phyloP scores from a whole-genome alignment of 2,797 vertebrate species.

The Pitangus sulphuratus region DNA sequence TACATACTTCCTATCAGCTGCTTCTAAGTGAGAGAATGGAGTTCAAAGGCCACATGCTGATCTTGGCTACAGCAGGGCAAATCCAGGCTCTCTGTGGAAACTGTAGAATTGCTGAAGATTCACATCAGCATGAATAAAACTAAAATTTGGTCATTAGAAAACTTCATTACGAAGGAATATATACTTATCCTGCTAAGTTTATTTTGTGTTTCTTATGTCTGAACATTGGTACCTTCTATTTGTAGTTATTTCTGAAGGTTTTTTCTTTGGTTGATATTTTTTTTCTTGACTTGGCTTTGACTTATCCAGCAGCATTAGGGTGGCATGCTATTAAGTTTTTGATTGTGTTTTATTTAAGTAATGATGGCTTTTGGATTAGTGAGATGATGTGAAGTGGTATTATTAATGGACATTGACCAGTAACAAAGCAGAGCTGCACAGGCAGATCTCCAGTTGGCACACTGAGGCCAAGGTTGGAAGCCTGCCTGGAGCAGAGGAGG shows the following conservation, averaged over 20 bases:
- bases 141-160: background rate
- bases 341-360: background rate
- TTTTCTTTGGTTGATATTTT: background rate
- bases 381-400: background rate
- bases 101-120: background rate
- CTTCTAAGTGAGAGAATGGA: background rate
- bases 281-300: background rate
- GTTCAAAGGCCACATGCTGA: constrained; percentile 11
- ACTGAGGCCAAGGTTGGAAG: background rate
- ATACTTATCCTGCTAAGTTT: background rate
- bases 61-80: background rate
- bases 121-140: background rate
- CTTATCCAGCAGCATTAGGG: background rate
- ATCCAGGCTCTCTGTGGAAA: background rate
- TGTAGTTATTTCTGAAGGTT: background rate
- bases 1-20: background rate
- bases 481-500: background rate
- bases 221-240: background rate
- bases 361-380: background rate
- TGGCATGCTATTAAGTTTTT: background rate
- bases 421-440: background rate
- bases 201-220: background rate
- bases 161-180: background rate
- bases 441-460: background rate
- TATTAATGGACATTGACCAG: background rate